Base-by-base conservation (phyloP, 2,797 vertebrate species). In the Syngnathus acus region DNA sequence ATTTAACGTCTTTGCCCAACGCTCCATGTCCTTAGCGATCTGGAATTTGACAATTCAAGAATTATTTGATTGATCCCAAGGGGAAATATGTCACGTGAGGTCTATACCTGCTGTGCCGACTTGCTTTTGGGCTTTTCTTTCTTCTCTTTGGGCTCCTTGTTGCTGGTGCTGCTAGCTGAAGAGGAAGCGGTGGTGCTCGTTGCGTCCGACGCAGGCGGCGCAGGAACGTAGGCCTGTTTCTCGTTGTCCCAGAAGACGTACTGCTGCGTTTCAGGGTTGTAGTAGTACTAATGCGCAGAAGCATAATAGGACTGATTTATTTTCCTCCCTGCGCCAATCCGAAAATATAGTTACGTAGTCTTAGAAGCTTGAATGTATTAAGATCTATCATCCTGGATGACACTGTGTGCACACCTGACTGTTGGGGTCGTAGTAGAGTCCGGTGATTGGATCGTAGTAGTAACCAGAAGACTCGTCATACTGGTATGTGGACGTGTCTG, bases 21-120 rank as follows among this genome's bases (percentile, higher is more conserved):
- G 94, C 68, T 99, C 97, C 97, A 99, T 99, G 80, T 99, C 97
- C 89, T 99, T 99, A 57, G 97, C 97, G 60, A 99, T 99, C 97
- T 99, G 86, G 68, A 71, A 64, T 58, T 32, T 6, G 26, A 57
- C 5, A 32, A 37, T 57, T 16, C 14, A 0, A 32, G 54, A 16
- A 57, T 55, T 32, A 55, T 55, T 55, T 55, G 54, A 37, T 37
- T 17, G 54, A 54, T 1, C 23, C 11, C 0, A 8, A 37, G 14
- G 32, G 55, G 7, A 38, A 37, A 38, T 16, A 16, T 9, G 54
- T 57, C 13, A 7, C 37, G 26, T 9, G 32, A 17, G 17, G 16
- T 58, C 7, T 7, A 14, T 74, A 98, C 96, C 94, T 99, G 95
- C 63, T 99, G 97, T 55, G 97, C 97, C 0, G 97, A 98, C 90